A percentile compares a stretch with the other conserved stretches of the same genome.
Conservation (phyloP, 2,797 vertebrate species). For the Periophthalmus magnuspinnatus region DNA sequence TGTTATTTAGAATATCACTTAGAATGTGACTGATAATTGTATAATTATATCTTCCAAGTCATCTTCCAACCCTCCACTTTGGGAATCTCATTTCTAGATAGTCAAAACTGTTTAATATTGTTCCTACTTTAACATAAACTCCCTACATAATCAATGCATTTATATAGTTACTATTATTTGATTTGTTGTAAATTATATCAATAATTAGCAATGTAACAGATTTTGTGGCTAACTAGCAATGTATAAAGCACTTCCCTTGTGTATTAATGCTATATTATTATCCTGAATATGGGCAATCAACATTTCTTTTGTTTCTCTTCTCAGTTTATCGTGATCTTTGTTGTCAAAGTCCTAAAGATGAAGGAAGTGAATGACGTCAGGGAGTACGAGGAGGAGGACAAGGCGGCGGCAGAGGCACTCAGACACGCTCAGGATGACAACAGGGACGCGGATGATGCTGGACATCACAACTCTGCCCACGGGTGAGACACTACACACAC, state of each 20-base stretch:
- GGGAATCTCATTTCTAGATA: no score
- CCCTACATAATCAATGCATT: no score
- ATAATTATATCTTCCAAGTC: no score
- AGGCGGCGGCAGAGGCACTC: slow-evolving; percentile 26
- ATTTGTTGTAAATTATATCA: no score
- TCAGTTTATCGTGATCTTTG: slow-evolving; percentile 92
- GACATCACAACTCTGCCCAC: slow-evolving; percentile 70
- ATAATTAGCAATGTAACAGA: no score
- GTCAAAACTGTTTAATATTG: not conserved
- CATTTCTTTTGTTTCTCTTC: not conserved
- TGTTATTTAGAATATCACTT: no score
- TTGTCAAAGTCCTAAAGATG: slow-evolving; percentile 89
- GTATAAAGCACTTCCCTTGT: not conserved
- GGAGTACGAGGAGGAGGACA: slow-evolving; percentile 86
- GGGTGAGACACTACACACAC: slow-evolving; percentile 70
- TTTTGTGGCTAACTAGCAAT: no score
- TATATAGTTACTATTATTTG: no score
- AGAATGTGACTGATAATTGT: no score
- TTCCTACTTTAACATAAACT: not conserved
- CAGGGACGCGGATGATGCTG: slow-evolving; percentile 53
- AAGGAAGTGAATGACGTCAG: slow-evolving; percentile 89
- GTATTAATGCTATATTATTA: not conserved
- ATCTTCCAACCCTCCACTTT: no score
- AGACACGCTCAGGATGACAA: slow-evolving; percentile 28
- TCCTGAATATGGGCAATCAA: not conserved